Percentiles rank a stretch among this genome's conserved stretches.
Conservation (phyloP, 2,888 invertebrate genomes). For the Ochropacha duplaris region DNA sequence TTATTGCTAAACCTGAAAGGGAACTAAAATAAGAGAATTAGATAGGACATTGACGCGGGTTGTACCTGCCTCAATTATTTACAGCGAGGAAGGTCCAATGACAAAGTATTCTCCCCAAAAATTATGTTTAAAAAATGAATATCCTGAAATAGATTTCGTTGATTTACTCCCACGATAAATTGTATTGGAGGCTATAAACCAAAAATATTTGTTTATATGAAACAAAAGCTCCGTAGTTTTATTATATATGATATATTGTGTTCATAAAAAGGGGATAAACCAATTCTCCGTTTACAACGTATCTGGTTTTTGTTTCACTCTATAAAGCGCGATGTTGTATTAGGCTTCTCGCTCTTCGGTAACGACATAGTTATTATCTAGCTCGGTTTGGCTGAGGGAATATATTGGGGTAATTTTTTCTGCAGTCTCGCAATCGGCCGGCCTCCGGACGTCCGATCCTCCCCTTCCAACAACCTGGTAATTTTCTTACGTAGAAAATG, state of each 20-base stretch:
- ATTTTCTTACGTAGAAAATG: slow-evolving; percentile 17
- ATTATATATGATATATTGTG: slow-evolving; percentile 44
- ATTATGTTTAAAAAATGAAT: slow-evolving; percentile 1
- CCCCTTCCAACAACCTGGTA: slow-evolving; percentile 21
- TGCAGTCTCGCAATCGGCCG: slow-evolving; percentile 14
- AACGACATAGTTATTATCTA: slow-evolving; percentile 31
- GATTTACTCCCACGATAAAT: slow-evolving; percentile 13
- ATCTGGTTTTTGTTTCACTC: slow-evolving; percentile 18
- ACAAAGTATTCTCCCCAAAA: slow-evolving; percentile 3
- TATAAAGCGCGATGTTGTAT: slow-evolving; percentile 8
- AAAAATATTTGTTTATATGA: slow-evolving; percentile 40
- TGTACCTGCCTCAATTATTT: neutral
- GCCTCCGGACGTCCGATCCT: slow-evolving; percentile 23
- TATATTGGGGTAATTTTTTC: slow-evolving; percentile 35
- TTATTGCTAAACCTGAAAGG: slow-evolving; percentile 12
- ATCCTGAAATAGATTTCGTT: slow-evolving; percentile 3
- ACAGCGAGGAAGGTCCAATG: neutral
- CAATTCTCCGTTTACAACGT: slow-evolving; percentile 31
- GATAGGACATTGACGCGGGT: slow-evolving; percentile 26
- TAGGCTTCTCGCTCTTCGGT: slow-evolving; percentile 17
- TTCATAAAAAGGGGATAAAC: slow-evolving; percentile 46
- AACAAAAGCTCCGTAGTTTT: slow-evolving; percentile 37
- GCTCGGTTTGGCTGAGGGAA: slow-evolving; percentile 29
- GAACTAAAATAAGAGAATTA: slow-evolving; percentile 25
- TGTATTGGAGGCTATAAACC: slow-evolving; percentile 31